Evolutionary conservation across 2,888 invertebrate genomes (phyloP), one percentile per base, ranked within the genome.

Genomic region (Urechis unicinctus): DNA sequence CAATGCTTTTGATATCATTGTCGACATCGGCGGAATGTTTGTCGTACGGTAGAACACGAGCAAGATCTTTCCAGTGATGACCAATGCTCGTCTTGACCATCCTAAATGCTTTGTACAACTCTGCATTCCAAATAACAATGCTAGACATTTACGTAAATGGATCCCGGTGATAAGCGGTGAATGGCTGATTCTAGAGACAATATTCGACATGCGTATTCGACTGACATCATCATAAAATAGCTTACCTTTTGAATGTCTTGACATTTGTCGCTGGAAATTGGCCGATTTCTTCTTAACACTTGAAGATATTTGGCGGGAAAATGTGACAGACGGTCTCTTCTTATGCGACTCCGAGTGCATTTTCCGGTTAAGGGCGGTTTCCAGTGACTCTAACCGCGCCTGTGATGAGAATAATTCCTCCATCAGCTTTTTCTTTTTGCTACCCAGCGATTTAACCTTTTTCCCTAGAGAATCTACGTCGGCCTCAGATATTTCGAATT

Each of bases 1-100:
- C 58, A 5, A 58, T 58, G n/a, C 31, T 44, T 28, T n/a, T 42
- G 25, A 58, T 58, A 25, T 58, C 58, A 31, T 43, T 55, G 28
- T 58, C 50, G n/a, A 58, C 30, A 29, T 58, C 58, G 13, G 29
- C 22, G n/a, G 48, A 17, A 17, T 53, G 28, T 26, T 44, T 51
- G 17, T 42, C 30, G 49, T 58, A 58, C 5, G 58, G 58, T 13
- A 58, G 42, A 4, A 44, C 28, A 4, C 58, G 47, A 22, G 55
- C 47, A 25, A 58, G 25, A 22, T 58, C 58, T 41, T 58, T 58
- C 58, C 58, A 58, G 13, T 31, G 25, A n/a, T 48, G 31, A 9
- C 58, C 58, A 41, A 58, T 58, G 30, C 51, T 22, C 24, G 43
- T 55, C 29, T 52, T 52, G 44, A 58, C 52, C 9, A 55, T 22